A percentile compares a stretch with the other conserved stretches of the same genome.
These are phyloP conservation scores for Eulemur coronatus DNA, from an alignment of 2,797 vertebrate species.

Conservation along the genomic window DNA sequence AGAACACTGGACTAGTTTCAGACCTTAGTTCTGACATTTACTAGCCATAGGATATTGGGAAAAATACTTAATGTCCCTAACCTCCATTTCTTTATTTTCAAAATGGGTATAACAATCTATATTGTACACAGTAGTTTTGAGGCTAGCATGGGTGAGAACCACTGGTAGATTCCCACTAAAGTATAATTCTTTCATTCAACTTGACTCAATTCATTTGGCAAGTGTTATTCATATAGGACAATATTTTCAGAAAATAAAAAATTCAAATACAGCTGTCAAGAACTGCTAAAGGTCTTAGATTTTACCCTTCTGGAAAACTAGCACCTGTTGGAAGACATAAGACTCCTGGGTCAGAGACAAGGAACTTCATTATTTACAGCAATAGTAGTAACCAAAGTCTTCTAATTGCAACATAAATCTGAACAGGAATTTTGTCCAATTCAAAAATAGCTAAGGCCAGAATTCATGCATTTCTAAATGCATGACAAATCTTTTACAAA, in stretches of 20 bases:
- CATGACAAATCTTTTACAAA: neutral
- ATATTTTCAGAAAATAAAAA: neutral
- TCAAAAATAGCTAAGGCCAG: neutral
- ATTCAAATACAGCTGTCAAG: neutral
- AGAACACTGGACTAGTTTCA: neutral
- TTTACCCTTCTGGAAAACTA: neutral
- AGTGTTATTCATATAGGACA: neutral
- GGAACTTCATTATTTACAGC: neutral
- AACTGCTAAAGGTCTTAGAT: neutral
- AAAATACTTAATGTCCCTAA: neutral
- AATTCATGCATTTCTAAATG: neutral
- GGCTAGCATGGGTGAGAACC: neutral
- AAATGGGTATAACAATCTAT: neutral
- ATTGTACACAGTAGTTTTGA: neutral
- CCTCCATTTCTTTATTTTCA: neutral
- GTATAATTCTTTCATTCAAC: neutral
- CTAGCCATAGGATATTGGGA: neutral
- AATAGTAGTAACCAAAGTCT: neutral
- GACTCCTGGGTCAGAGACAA: neutral
- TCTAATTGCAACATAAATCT: neutral
- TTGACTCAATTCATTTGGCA: neutral
- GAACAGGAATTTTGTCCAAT: neutral
- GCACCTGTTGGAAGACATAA: neutral
- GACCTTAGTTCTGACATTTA: neutral
- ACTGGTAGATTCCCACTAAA: neutral